Evolutionary conservation across 2,888 invertebrate species (phyloP), one percentile per base, ranked within the genome.

Genomic region (Apodemia duryi): DNA sequence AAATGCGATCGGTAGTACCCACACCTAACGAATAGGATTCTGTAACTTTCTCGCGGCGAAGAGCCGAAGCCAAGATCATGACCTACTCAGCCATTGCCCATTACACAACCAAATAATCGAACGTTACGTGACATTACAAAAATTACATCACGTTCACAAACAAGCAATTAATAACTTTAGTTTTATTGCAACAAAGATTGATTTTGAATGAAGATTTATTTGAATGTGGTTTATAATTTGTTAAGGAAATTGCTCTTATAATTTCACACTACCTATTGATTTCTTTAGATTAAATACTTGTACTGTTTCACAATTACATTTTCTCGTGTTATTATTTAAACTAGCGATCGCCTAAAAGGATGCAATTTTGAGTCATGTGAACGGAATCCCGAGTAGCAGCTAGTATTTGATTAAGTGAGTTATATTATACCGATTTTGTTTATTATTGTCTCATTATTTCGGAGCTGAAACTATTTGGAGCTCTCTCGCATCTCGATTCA

Each of bases 31-130:
- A 32, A 57, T 57, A 32, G 29, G 57, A 32, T 13, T 32, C 57
- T 57, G 32, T 57, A 11, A 57, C 57, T 57, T 57, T 57, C 57
- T 32, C 57, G 57, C 29, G 57, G 6, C 49, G 49, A 49, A 49
- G n/a, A 13, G 49, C 57, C 57, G 32, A 57, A 57, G 6, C 57
- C 32, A 57, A 60, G 35, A 35, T 57, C 57, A 57, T 57, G 57
- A 57, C 57, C 57, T 35, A 57, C 57, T 57, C 57, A 32, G 57
- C 35, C 13, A 57, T 57, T 57, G 35, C 57, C 35, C 6, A 57
- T 57, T 57, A 57, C 57, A 57, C 57, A 57, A 57, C 54, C 57
- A 57, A 57, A 49, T 49, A 49, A 57, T 57, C 57, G 57, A 57
- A 57, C 32, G 57, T 57, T 54, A 49, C 32, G 57, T 57, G 57